Base-by-base conservation (phyloP, 1,140 invertebrate species). In the Geopemphigus sp. region DNA sequence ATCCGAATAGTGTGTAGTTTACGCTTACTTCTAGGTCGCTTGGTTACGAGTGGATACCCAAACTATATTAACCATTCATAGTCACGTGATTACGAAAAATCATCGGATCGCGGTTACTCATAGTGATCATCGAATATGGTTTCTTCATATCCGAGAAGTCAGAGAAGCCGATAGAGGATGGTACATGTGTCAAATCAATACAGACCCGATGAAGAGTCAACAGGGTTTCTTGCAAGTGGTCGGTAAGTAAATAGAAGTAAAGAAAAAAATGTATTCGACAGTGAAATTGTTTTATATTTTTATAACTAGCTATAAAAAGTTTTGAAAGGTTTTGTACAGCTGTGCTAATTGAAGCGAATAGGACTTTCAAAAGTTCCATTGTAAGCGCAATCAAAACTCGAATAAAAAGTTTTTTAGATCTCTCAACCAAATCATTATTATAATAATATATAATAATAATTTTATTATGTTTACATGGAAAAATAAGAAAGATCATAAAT, bases 31-130 rank as follows among this genome's bases (percentile, higher is more conserved):
- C 4, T 84, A 96, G 94, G 93, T 96, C 82, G 95, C 95, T 81
- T 96, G 94, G 93, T 86, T 96, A 80, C 88, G 93, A 81, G 93
- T 96, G 76, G 95, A 97, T 86, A 96, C 95, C 73, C 94, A 97
- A 86, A 95, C 95, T 4, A 96, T 96, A 82, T 87, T 96, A 76
- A 95, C 94, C 47, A 95, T 96, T 85, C 94, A 95, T 84, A 92
- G 88, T 85, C 92, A 95, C 87, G 92, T 95, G 81, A 95, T 96
- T 84, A 95, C 94, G 54, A 91, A 95, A 84, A 96, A 95, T 86
- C 91, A 94, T 83, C 88, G 95, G 80, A 94, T 97, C 81, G 90
- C 91, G 14, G 91, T 95, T 70, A 94, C 92, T n/a, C 93, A 95
- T 85, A 94, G 91, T 83, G 93, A 95, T 83, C 92, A 94, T 83